Conservation (phyloP, 2,888 invertebrate genomes). For the Lampropteryx suffumata region DNA sequence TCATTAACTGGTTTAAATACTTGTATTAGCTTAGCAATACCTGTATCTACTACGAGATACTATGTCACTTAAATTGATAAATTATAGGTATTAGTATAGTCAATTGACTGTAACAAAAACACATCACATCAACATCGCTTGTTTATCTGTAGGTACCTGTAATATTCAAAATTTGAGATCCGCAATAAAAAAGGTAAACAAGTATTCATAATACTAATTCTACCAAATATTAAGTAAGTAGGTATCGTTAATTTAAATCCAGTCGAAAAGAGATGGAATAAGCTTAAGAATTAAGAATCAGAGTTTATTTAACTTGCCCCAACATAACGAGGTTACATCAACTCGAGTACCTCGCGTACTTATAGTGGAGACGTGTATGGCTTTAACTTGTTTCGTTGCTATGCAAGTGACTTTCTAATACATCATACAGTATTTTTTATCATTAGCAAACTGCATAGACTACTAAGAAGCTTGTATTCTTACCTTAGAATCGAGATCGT, state of each 20-base stretch:
- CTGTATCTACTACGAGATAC: slow-evolving; percentile 30
- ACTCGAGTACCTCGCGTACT: slow-evolving; percentile 66
- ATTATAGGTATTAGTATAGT: slow-evolving; percentile 8
- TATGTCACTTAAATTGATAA: slow-evolving; percentile 5
- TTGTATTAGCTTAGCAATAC: slow-evolving; percentile 46
- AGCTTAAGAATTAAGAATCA: slow-evolving; percentile 52
- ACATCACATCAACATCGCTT: slow-evolving; percentile 7
- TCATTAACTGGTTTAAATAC: slow-evolving; percentile 61
- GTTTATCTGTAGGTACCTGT: slow-evolving; percentile 6
- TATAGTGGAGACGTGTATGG: slow-evolving; percentile 59
- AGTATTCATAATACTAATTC: too few relatives aligned
- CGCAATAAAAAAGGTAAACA: slow-evolving; percentile 28
- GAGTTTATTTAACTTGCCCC: slow-evolving; percentile 62
- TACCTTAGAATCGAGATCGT: slow-evolving; percentile 69
- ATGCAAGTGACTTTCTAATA: slow-evolving; percentile 78
- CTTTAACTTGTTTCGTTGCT: slow-evolving; percentile 73
- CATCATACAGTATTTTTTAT: slow-evolving; percentile 55
- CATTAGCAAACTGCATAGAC: slow-evolving; percentile 20
- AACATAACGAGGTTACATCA: slow-evolving; percentile 72
- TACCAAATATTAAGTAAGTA: too few relatives aligned
- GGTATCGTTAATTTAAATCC: slow-evolving; percentile 30
- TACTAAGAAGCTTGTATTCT: slow-evolving; percentile 38
- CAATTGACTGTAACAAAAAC: slow-evolving; percentile 6
- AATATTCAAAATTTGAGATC: neutral
- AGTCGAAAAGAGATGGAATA: slow-evolving; percentile 34